These are phyloP conservation scores for Fulmarus glacialis DNA, from an alignment of 2,113 vertebrate genomes.

Conservation along the genomic window DNA sequence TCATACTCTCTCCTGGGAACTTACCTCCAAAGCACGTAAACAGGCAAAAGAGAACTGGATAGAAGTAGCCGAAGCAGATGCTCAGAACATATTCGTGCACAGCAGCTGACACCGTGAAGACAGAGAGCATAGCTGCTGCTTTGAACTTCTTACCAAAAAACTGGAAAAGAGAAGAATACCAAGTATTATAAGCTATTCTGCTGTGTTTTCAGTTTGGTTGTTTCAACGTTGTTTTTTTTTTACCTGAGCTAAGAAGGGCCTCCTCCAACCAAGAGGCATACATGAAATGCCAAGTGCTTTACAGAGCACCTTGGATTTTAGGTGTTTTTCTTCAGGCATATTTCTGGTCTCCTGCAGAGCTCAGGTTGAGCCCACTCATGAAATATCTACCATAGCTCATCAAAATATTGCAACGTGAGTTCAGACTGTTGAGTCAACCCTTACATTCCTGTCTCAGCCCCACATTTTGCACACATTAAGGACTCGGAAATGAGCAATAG, in stretches of 20 bases:
- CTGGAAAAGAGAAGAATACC: slow-evolving; percentile 65
- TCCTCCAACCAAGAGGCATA: not conserved
- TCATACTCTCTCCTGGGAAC: slow-evolving; percentile 15
- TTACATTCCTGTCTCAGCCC: not conserved
- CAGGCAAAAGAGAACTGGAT: slow-evolving; percentile 92
- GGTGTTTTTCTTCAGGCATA: not conserved
- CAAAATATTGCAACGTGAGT: not conserved
- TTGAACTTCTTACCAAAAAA: slow-evolving; percentile 88
- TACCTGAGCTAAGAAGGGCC: not conserved
- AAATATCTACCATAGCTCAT: not conserved
- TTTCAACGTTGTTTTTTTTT: not conserved
- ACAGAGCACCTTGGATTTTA: not conserved
- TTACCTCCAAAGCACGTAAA: slow-evolving; percentile 96
- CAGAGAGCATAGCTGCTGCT: slow-evolving; percentile 87
- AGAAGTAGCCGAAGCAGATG: slow-evolving; percentile 92
- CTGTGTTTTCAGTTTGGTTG: not conserved
- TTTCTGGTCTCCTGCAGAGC: not conserved
- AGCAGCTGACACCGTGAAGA: slow-evolving; percentile 89
- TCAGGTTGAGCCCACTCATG: not conserved
- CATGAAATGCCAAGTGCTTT: not conserved
- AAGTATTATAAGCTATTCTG: not conserved
- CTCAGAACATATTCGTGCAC: slow-evolving; percentile 91
- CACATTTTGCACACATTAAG: not conserved
- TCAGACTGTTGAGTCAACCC: not conserved
- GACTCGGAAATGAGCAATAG: not conserved